Evolutionary conservation across 2,113 vertebrate species (phyloP).

Genomic region (Gnathonemus longibarbis): DNA sequence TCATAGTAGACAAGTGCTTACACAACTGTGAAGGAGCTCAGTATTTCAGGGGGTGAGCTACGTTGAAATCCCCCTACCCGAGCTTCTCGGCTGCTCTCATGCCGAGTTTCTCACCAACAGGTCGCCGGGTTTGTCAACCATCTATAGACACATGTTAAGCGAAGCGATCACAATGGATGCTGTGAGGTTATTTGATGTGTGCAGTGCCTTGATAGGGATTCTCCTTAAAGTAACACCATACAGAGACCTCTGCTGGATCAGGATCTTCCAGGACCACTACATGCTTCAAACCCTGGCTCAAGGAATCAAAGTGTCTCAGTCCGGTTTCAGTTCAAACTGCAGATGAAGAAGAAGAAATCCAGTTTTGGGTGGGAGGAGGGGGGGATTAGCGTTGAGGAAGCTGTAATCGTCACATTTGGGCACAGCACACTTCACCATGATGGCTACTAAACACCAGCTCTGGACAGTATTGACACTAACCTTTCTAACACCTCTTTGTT

Average conservation of each 20-base stretch:
- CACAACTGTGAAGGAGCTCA: conserved; percentile 37
- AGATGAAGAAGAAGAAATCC: not conserved
- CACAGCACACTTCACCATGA: conserved; percentile 32
- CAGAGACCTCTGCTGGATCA: not conserved
- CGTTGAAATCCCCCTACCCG: not conserved
- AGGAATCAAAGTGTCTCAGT: not conserved
- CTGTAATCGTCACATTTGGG: conserved; percentile 47
- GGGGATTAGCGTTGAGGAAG: conserved; percentile 43
- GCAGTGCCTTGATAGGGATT: not conserved
- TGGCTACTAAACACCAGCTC: conserved; percentile 47
- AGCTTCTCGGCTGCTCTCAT: not conserved
- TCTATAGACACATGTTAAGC: not conserved
- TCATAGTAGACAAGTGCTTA: conserved; percentile 36
- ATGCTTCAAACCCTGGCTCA: not conserved
- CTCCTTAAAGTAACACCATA: not conserved
- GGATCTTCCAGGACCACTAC: not conserved
- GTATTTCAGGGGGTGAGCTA: conserved; percentile 39
- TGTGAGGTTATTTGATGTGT: not conserved
- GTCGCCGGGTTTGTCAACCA: not conserved
- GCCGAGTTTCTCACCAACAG: not conserved
- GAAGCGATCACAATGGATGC: not conserved
- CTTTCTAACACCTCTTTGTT: conserved; percentile 14
- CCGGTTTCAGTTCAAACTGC: not conserved
- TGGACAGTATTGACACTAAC: conserved; percentile 28
- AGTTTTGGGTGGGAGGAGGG: not conserved